A percentile compares a stretch with the other conserved stretches of the same genome.
These are phyloP conservation scores for Saccostrea glomerata DNA, from an alignment of 1,140 invertebrate species.

Conservation along the genomic window DNA sequence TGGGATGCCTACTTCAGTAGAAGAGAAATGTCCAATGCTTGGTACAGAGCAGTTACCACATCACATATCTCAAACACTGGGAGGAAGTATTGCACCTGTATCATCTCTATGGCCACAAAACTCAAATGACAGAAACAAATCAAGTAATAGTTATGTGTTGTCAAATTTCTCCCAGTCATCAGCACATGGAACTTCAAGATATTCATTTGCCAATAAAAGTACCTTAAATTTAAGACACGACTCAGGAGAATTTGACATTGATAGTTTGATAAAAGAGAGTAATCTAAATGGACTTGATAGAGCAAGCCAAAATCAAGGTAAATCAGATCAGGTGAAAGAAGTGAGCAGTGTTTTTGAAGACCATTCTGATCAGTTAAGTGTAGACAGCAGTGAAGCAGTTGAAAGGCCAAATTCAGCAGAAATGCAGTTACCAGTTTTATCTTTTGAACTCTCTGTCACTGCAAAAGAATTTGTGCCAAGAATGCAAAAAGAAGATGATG, in stretches of 20 bases:
- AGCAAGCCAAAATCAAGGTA: neutral
- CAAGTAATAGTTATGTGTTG: neutral
- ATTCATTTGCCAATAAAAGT: conserved; percentile 36
- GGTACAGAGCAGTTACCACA: neutral
- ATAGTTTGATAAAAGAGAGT: conserved; percentile 3
- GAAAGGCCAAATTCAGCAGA: conserved; percentile 23
- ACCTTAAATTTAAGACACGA: neutral
- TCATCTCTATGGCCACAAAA: neutral
- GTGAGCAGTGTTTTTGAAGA: neutral
- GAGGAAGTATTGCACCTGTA: neutral
- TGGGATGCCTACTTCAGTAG: neutral
- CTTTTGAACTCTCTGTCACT: conserved; percentile 48
- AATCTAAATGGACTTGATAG: neutral
- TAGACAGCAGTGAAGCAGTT: neutral
- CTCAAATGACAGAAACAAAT: neutral
- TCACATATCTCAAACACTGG: neutral
- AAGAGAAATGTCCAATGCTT: neutral
- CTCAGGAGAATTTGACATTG: conserved; percentile 4
- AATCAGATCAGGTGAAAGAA: neutral
- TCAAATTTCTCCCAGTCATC: neutral
- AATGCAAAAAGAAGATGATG: neutral
- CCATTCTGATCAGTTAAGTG: neutral
- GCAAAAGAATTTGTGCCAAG: conserved; percentile 55
- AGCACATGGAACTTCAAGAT: neutral
- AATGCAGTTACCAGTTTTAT: conserved; percentile 39